These are phyloP conservation scores for Cyrtodaria siliqua DNA, from an alignment of 2,888 invertebrate genomes.

Conservation along the genomic window DNA sequence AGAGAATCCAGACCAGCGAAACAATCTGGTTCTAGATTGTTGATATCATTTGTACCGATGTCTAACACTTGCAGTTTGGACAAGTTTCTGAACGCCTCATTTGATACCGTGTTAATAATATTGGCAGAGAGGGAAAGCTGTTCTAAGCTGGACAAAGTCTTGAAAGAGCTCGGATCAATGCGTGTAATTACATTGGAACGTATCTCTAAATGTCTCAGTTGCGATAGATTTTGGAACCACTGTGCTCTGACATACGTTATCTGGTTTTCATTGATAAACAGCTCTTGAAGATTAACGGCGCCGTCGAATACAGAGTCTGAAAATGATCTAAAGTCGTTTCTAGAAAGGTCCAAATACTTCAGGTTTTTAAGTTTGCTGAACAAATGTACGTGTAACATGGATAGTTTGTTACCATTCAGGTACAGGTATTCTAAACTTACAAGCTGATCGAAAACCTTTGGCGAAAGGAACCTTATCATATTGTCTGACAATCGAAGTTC, in stretches of 20 bases:
- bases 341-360: slow-evolving; percentile 64
- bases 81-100: slow-evolving; percentile 88
- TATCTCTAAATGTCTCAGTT: slow-evolving; percentile 64
- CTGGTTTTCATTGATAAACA: slow-evolving; percentile 68
- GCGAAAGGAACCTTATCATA: slow-evolving; percentile 65
- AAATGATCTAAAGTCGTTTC: slow-evolving; percentile 67
- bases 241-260: slow-evolving; percentile 62
- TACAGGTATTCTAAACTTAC: slow-evolving; percentile 53
- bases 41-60: slow-evolving; percentile 72
- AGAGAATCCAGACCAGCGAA: slow-evolving; percentile 65
- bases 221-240: slow-evolving; percentile 65
- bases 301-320: slow-evolving; percentile 66
- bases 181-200: slow-evolving; percentile 67
- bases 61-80: slow-evolving; percentile 66
- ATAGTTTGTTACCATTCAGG: slow-evolving; percentile 69
- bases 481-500: slow-evolving; percentile 69
- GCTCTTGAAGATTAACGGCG: slow-evolving; percentile 54
- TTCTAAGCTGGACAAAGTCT: slow-evolving; percentile 60
- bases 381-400: slow-evolving; percentile 46
- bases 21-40: slow-evolving; percentile 61
- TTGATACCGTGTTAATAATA: slow-evolving; percentile 63
- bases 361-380: slow-evolving; percentile 53
- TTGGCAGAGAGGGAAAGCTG: slow-evolving; percentile 68
- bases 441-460: slow-evolving; percentile 57
- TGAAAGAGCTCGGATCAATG: slow-evolving; percentile 63